Base-by-base conservation (phyloP, 1,140 invertebrate species). In the Drosophila asahinai region DNA sequence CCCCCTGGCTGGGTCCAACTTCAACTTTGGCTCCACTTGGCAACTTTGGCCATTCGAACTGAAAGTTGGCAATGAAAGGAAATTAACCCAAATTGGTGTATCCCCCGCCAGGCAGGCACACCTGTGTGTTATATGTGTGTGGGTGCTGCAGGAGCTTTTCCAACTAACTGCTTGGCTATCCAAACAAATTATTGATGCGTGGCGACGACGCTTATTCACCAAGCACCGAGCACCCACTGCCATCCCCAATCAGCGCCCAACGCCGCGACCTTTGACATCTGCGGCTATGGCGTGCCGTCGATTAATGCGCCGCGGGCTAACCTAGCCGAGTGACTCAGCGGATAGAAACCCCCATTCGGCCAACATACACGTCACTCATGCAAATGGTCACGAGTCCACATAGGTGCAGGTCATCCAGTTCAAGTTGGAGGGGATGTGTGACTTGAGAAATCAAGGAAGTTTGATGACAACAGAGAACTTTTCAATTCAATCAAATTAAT, bases 181-280 rank as follows among this genome's bases (percentile, higher is more conserved):
- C 33, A 49, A 70, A 45, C 45, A 52, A 74, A 71, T 74, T 74
- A 74, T 74, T 43, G 71, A 71, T 74, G 49, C 67, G 71, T 74
- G 25, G 55, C 57, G 51, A 40, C 61, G 57, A 19, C 25, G 40
- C 40, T 40, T 58, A 58, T 60, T 30, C 62, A 59, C 55, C 55
- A 7, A 47, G 30, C 19, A 40, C 57, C 17, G 11, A 38, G 6
- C 25, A 6, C 51, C 19, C 5, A 25, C 6, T 7, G 5, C 3
- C n/a, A 8, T 15, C 12, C n/a, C 51, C 22, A 57, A 25, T 58
- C 47, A 38, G 48, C 33, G 17, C 59, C 19, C 61, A 36, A 38
- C 36, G 58, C 30, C 40, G 62, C 40, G 64, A 78, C 75, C 74
- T 78, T 68, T 78, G 75, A 77, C 75, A 68, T 78, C 58, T 54